Conservation (phyloP, 2,797 vertebrate species). For the Karalla daura region DNA sequence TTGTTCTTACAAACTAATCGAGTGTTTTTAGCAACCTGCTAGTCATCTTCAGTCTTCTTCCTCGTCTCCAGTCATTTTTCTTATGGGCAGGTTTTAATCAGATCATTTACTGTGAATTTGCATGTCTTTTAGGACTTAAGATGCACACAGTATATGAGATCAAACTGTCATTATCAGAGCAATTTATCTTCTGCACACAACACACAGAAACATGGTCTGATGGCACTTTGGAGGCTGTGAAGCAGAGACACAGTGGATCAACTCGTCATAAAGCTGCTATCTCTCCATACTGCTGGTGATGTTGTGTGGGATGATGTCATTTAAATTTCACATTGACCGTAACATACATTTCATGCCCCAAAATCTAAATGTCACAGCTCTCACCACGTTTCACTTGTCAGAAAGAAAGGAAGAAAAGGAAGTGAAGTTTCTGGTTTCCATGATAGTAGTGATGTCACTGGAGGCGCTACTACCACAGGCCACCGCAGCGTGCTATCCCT, state of each 20-base stretch:
- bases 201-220: no score
- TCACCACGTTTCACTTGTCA: neutral
- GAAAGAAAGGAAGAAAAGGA: constrained; percentile 21
- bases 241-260: neutral
- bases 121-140: no score
- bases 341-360: neutral
- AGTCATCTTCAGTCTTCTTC: no score
- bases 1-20: no score
- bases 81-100: no score
- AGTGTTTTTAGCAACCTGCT: no score
- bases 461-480: constrained; percentile 49
- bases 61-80: no score
- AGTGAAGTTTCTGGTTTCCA: constrained; percentile 43
- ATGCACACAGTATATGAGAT: no score
- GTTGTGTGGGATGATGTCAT: neutral
- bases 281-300: constrained; percentile 5
- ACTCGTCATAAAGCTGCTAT: neutral
- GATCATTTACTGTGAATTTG: no score
- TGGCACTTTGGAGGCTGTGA: no score
- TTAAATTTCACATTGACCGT: constrained; percentile 19
- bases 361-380: constrained; percentile 11
- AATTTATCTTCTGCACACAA: no score
- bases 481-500: constrained; percentile 28
- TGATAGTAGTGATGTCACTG: constrained; percentile 56
- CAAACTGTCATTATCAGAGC: no score